phyloP scores from a whole-genome alignment of 2,113 vertebrate species.

The Capreolus pygargus region DNA sequence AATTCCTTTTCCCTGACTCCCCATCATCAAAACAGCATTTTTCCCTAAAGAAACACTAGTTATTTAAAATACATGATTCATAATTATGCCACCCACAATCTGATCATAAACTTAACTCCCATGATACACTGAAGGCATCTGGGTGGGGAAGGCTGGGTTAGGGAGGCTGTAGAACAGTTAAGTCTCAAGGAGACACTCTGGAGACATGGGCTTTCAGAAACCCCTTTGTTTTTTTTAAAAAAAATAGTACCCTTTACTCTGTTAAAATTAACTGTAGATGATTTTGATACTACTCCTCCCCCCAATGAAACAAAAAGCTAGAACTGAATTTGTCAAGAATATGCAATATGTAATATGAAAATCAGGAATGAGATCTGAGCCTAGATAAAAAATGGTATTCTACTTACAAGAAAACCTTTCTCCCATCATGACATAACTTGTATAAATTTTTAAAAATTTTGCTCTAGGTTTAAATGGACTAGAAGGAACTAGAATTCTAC shows the following conservation, averaged over 20 bases:
- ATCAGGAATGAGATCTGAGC: background rate
- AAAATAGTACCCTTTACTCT: background rate
- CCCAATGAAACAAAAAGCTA: background rate
- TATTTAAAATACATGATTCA: background rate
- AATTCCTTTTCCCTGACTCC: background rate
- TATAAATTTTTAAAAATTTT: background rate
- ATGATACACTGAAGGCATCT: background rate
- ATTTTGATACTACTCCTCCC: background rate
- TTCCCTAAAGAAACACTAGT: background rate
- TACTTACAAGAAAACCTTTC: background rate
- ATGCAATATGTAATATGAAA: background rate
- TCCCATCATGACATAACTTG: background rate
- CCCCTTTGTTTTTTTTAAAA: background rate
- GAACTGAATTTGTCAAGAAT: background rate
- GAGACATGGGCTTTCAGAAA: background rate
- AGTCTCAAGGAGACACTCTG: background rate
- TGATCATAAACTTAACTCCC: background rate
- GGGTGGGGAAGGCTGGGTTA: accelerated
- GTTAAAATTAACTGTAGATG: background rate
- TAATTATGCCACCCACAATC: background rate
- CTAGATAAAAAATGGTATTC: background rate
- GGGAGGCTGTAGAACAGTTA: background rate
- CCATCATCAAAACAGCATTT: background rate
- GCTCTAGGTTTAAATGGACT: background rate
- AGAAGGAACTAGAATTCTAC: background rate